A percentile compares a stretch with the other conserved stretches of the same genome.
phyloP scores from a whole-genome alignment of 2,113 vertebrate species.

The Coracopsis vasa region DNA sequence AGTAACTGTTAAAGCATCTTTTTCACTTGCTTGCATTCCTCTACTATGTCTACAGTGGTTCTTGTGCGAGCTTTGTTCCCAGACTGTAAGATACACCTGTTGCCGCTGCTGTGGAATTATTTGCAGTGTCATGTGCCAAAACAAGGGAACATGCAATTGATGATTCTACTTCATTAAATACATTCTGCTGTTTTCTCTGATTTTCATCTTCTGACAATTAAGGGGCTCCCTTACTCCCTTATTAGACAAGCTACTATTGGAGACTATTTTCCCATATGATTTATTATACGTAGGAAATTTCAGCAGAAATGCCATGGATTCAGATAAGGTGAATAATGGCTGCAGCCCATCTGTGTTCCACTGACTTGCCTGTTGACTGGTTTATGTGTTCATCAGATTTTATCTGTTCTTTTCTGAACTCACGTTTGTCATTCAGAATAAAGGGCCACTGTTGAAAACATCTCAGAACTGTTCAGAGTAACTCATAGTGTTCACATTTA shows the following conservation, averaged over 20 bases:
- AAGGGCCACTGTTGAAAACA: slow-evolving; percentile 29
- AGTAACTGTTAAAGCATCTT: background rate
- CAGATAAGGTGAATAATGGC: slow-evolving; percentile 23
- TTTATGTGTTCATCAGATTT: slow-evolving; percentile 48
- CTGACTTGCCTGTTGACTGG: slow-evolving; percentile 29
- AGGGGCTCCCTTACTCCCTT: background rate
- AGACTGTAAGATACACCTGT: background rate
- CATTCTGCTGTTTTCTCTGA: background rate
- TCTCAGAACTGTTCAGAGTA: slow-evolving; percentile 14
- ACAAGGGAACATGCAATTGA: background rate
- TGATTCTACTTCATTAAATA: background rate
- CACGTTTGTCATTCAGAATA: slow-evolving; percentile 46
- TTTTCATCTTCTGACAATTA: background rate
- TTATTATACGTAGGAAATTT: slow-evolving; percentile 14
- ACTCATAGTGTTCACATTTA: background rate
- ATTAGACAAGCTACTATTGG: background rate
- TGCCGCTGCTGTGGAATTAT: background rate
- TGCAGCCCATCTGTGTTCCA: background rate
- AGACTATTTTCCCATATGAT: background rate
- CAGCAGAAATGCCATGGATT: background rate
- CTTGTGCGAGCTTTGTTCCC: background rate
- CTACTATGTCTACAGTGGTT: background rate
- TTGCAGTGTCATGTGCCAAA: background rate
- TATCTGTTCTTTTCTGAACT: slow-evolving; percentile 38
- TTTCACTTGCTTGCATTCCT: background rate